Conservation (phyloP, 2,113 vertebrate species). For the Serilophus lunatus region DNA sequence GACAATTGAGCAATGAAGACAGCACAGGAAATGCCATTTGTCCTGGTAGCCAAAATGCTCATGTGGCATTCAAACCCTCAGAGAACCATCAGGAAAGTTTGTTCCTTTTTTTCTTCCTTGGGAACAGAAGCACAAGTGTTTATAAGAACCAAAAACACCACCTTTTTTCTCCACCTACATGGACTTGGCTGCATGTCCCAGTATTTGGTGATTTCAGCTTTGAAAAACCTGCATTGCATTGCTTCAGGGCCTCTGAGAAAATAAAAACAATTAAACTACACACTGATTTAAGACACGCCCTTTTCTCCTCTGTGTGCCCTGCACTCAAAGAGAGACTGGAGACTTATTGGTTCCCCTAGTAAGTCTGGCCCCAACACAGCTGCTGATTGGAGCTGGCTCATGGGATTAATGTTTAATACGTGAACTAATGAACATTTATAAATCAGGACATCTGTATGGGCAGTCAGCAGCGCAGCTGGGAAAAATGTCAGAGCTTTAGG, state of each 20-base stretch:
- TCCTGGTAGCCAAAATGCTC: background rate
- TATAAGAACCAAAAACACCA: conserved; percentile 20
- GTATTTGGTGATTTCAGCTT: conserved; percentile 23
- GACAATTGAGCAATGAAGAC: conserved; percentile 2
- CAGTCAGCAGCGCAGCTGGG: background rate
- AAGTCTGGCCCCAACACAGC: background rate
- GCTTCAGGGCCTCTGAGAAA: conserved; percentile 22
- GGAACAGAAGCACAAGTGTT: conserved; percentile 26
- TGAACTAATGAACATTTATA: background rate
- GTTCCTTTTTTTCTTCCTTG: background rate
- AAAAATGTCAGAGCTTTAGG: background rate
- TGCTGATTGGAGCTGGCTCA: background rate
- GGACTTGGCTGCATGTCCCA: conserved; percentile 32
- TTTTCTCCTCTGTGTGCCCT: background rate
- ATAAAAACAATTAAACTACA: conserved; percentile 26
- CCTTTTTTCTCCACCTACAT: conserved; percentile 45
- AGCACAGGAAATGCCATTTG: conserved; percentile 52
- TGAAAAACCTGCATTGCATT: conserved; percentile 21
- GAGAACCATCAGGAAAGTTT: background rate
- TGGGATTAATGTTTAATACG: background rate
- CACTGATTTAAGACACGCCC: background rate
- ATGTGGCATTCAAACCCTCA: background rate
- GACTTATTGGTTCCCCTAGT: background rate
- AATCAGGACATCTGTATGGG: background rate
- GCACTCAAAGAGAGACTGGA: background rate